phyloP scores from a whole-genome alignment of 2,797 vertebrate species.

The Oryzias sinensis region DNA sequence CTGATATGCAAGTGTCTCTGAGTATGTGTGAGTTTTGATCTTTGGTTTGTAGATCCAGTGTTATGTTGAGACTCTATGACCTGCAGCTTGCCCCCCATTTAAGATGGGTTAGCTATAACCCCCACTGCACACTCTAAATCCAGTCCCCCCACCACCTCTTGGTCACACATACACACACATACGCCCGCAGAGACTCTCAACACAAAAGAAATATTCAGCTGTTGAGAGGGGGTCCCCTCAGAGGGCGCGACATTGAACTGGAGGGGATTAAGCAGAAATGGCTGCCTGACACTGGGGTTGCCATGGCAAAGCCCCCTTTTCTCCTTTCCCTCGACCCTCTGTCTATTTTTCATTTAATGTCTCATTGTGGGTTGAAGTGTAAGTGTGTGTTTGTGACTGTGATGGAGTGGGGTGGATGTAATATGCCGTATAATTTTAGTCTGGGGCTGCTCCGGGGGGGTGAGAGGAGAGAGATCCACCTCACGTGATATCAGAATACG shows the following conservation, averaged over 20 bases:
- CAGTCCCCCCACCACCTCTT: slow-evolving; percentile 26
- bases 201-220: slow-evolving; percentile 80
- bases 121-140: slow-evolving; percentile 32
- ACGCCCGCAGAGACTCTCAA: slow-evolving; percentile 38
- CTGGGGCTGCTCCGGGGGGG: slow-evolving; percentile 34
- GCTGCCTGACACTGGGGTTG: slow-evolving; percentile 75
- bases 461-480: slow-evolving; percentile 34
- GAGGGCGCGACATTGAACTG: slow-evolving; percentile 71
- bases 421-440: slow-evolving; percentile 61
- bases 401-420: slow-evolving; percentile 48
- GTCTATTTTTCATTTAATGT: slow-evolving; percentile 68
- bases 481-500: slow-evolving; percentile 12
- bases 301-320: slow-evolving; percentile 75
- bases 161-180: slow-evolving; percentile 29
- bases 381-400: slow-evolving; percentile 34
- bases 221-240: slow-evolving; percentile 66
- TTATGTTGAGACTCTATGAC: slow-evolving; percentile 65
- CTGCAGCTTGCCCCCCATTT: slow-evolving; percentile 59
- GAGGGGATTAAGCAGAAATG: slow-evolving; percentile 77
- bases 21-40: slow-evolving; percentile 47
- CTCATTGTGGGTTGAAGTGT: slow-evolving; percentile 58
- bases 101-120: slow-evolving; percentile 63
- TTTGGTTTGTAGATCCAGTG: slow-evolving; percentile 56
- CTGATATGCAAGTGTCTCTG: slow-evolving; percentile 5
- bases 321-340: slow-evolving; percentile 55